These are phyloP conservation scores for Hanleya hanleyi DNA, from an alignment of 2,888 invertebrate genomes.

Conservation along the genomic window DNA sequence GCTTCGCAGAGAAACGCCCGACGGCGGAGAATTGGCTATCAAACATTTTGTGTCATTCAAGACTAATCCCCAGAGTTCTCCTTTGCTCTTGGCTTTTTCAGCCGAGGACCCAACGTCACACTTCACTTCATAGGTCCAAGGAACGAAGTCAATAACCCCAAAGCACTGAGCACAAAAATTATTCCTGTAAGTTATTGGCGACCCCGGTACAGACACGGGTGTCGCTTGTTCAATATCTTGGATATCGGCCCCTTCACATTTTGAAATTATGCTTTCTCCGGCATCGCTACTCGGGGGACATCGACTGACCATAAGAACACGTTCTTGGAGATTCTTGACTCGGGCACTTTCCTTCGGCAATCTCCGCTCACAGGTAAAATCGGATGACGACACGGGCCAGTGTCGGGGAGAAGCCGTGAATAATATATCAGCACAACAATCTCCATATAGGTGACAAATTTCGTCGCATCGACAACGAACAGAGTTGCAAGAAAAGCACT, in stretches of 20 bases:
- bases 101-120: not conserved
- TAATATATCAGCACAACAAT: not conserved
- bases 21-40: not conserved
- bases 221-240: not conserved
- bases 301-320: not conserved
- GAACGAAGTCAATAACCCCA: not conserved
- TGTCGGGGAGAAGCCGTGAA: not conserved
- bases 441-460: not conserved
- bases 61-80: not conserved
- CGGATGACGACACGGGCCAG: not conserved
- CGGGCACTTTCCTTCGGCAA: not conserved
- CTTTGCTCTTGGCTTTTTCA: not conserved
- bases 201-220: not conserved
- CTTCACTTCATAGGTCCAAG: not conserved
- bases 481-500: not conserved
- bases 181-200: not conserved
- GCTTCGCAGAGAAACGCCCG: not conserved
- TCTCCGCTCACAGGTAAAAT: not conserved
- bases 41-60: not conserved
- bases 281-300: not conserved
- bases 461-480: not conserved
- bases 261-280: not conserved
- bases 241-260: not conserved
- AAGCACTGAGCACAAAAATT: not conserved
- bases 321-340: not conserved